phyloP scores from a whole-genome alignment of 2,797 vertebrate species.

The Scolopax bukidnonensis region DNA sequence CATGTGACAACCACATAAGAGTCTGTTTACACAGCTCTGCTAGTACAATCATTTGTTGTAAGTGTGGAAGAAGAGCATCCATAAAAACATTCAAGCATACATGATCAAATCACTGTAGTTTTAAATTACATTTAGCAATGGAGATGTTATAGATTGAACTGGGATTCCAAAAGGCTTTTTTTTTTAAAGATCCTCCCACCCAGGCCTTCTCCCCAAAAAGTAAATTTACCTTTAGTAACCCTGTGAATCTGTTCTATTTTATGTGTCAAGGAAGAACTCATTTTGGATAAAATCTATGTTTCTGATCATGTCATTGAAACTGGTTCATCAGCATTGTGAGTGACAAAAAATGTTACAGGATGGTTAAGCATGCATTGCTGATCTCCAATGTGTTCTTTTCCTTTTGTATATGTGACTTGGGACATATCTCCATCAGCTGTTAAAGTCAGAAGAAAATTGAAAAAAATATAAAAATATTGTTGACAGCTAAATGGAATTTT shows the following conservation, averaged over 20 bases:
- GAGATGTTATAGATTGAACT: neutral
- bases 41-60: neutral
- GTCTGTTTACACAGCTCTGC: neutral
- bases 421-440: neutral
- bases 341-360: neutral
- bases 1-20: neutral
- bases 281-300: neutral
- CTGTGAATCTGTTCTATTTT: neutral
- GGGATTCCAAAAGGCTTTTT: neutral
- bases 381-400: neutral
- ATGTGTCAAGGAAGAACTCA: neutral
- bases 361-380: neutral
- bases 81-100: neutral
- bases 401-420: neutral
- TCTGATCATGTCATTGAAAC: neutral
- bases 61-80: neutral
- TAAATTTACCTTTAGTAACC: neutral
- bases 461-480: neutral
- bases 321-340: neutral
- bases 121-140: neutral
- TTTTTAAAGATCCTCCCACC: fast-evolving
- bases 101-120: neutral
- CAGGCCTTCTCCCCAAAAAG: fast-evolving
- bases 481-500: neutral
- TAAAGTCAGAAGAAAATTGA: neutral